A percentile compares a stretch with the other conserved stretches of the same genome.
phyloP scores from a whole-genome alignment of 2,888 invertebrate genomes.

The Microdon myrmicae region DNA sequence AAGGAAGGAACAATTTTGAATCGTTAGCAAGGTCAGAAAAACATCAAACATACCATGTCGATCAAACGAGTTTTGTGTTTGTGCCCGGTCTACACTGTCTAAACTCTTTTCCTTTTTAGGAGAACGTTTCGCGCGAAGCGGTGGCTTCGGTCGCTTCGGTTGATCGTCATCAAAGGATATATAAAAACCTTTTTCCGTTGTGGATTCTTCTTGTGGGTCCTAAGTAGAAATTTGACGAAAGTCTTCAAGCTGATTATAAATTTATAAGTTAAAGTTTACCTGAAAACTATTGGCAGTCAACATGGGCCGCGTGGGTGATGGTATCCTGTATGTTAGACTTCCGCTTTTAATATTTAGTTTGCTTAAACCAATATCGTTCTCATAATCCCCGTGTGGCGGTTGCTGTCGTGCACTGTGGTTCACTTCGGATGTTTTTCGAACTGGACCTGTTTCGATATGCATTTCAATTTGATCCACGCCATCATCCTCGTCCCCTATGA shows the following conservation, averaged over 20 bases:
- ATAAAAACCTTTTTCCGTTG: constrained; percentile 86
- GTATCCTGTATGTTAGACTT: constrained; percentile 87
- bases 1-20: constrained; percentile 27
- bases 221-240: constrained; percentile 28
- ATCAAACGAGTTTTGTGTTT: constrained; percentile 68
- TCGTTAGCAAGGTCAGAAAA: constrained; percentile 56
- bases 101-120: constrained; percentile 77
- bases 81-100: constrained; percentile 61
- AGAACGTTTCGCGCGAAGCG: constrained; percentile 80
- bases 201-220: constrained; percentile 67
- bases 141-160: constrained; percentile 90
- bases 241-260: background rate
- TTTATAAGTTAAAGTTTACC: constrained; percentile 51
- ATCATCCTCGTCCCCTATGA: constrained; percentile 79
- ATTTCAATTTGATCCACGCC: constrained; percentile 65
- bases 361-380: constrained; percentile 75
- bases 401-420: constrained; percentile 40
- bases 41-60: constrained; percentile 51
- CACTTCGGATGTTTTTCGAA: constrained; percentile 57
- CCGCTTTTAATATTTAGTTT: constrained; percentile 88
- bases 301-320: constrained; percentile 85
- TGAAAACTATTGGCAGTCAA: constrained; percentile 79
- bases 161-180: constrained; percentile 91
- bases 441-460: constrained; percentile 61
- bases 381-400: constrained; percentile 59